A percentile compares a stretch with the other conserved stretches of the same genome.
Evolutionary conservation across 2,888 invertebrate species (phyloP).

Genomic region (Euproctis similis): DNA sequence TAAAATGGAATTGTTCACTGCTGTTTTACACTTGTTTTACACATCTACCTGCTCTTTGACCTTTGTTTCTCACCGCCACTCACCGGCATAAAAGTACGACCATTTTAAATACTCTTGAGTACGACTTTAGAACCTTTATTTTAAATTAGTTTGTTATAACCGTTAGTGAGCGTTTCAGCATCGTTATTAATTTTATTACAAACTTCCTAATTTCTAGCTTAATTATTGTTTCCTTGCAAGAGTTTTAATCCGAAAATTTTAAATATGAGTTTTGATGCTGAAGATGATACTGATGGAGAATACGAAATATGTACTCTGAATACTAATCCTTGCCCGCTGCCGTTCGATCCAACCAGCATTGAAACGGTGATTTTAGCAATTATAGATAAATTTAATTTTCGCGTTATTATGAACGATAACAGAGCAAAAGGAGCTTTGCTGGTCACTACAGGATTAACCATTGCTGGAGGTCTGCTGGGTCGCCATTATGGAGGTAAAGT

Average conservation of each 20-base stretch:
- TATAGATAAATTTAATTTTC: constrained; percentile 55
- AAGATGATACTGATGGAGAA: constrained; percentile 33
- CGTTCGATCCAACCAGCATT: constrained; percentile 44
- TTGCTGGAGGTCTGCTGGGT: constrained; percentile 58
- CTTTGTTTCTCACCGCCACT: no score
- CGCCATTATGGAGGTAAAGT: constrained; percentile 56
- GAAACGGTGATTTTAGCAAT: constrained; percentile 53
- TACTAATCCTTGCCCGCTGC: constrained; percentile 27
- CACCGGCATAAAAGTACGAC: no score
- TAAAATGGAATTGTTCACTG: no score
- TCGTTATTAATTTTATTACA: no score
- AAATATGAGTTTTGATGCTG: constrained; percentile 7
- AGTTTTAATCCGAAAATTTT: no score
- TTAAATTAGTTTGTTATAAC: no score
- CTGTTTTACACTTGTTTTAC: no score
- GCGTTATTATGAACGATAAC: constrained; percentile 42
- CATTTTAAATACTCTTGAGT: no score
- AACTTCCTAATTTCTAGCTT: no score
- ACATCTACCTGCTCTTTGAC: no score
- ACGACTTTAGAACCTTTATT: not conserved
- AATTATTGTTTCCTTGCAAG: no score
- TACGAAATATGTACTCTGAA: constrained; percentile 22
- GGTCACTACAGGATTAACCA: constrained; percentile 49
- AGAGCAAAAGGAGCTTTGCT: constrained; percentile 38
- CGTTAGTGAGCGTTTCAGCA: no score